These are phyloP conservation scores for Zophobas atratus DNA, from an alignment of 1,140 invertebrate species.

Conservation along the genomic window DNA sequence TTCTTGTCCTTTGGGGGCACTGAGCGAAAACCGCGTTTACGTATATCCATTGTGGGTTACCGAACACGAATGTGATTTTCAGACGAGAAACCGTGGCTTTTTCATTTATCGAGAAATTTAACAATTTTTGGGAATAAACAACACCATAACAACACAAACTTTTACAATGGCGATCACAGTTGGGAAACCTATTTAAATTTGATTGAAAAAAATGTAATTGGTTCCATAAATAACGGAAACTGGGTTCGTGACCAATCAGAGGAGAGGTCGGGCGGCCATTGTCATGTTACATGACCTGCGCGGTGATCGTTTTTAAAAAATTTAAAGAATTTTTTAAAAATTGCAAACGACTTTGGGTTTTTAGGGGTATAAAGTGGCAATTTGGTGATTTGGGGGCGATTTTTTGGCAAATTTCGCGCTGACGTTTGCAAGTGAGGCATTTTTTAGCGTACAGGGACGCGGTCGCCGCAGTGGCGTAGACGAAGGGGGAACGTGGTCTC, in stretches of 20 bases:
- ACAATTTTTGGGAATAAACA: neutral
- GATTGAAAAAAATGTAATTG: slow-evolving; percentile 16
- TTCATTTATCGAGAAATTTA: slow-evolving; percentile 10
- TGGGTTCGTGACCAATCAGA: neutral
- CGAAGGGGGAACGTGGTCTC: too few species aligned
- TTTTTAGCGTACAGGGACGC: too few species aligned
- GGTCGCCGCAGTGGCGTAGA: too few species aligned
- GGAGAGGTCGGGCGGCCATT: neutral
- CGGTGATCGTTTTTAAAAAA: neutral
- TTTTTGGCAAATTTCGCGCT: too few species aligned
- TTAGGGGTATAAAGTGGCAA: too few species aligned
- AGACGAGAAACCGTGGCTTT: neutral
- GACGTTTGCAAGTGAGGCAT: too few species aligned
- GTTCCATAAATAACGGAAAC: slow-evolving; percentile 30
- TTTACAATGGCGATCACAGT: slow-evolving; percentile 30
- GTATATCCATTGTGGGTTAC: slow-evolving; percentile 11
- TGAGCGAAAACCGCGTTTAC: slow-evolving; percentile 12
- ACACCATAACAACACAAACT: neutral
- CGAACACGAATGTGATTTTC: neutral
- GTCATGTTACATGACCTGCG: neutral
- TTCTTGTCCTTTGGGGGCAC: slow-evolving; percentile 12
- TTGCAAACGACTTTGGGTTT: too few species aligned
- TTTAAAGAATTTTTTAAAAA: neutral
- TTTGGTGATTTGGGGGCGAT: too few species aligned
- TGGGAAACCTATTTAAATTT: slow-evolving; percentile 26